These are phyloP conservation scores for Leuctra nigra DNA, from an alignment of 2,888 invertebrate species.

Conservation along the genomic window DNA sequence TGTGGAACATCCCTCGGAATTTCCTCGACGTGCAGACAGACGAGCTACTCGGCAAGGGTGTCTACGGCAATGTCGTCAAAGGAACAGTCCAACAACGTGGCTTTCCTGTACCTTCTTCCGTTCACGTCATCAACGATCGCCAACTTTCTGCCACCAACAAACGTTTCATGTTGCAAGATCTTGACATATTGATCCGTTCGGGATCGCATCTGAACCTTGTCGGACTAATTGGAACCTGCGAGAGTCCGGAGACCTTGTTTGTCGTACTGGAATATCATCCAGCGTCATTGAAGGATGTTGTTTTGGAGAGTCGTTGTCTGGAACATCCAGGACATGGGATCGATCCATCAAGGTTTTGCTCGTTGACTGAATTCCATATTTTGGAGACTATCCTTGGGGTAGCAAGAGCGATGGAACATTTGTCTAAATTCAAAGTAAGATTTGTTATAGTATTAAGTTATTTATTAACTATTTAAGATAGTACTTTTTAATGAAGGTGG, in stretches of 20 bases:
- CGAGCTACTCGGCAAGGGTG: constrained; percentile 63
- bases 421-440: constrained; percentile 58
- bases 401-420: constrained; percentile 64
- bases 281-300: constrained; percentile 60
- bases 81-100: constrained; percentile 60
- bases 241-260: constrained; percentile 66
- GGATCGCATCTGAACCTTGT: constrained; percentile 65
- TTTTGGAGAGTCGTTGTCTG: constrained; percentile 51
- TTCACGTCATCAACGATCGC: constrained; percentile 59
- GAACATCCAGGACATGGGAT: constrained; percentile 36
- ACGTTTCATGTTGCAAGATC: constrained; percentile 54
- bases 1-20: constrained; percentile 67
- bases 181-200: constrained; percentile 62
- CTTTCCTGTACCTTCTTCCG: constrained; percentile 46
- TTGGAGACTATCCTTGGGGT: constrained; percentile 59
- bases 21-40: constrained; percentile 63
- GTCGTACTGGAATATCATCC: constrained; percentile 65
- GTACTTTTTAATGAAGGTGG: no score
- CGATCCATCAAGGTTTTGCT: constrained; percentile 37
- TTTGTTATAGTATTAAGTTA: no score
- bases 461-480: no score
- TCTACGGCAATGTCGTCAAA: constrained; percentile 69
- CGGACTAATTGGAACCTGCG: constrained; percentile 70
- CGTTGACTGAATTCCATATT: constrained; percentile 54
- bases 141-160: constrained; percentile 46